Base-by-base conservation (phyloP, 1,140 invertebrate species). In the Drosophila subobscura region DNA sequence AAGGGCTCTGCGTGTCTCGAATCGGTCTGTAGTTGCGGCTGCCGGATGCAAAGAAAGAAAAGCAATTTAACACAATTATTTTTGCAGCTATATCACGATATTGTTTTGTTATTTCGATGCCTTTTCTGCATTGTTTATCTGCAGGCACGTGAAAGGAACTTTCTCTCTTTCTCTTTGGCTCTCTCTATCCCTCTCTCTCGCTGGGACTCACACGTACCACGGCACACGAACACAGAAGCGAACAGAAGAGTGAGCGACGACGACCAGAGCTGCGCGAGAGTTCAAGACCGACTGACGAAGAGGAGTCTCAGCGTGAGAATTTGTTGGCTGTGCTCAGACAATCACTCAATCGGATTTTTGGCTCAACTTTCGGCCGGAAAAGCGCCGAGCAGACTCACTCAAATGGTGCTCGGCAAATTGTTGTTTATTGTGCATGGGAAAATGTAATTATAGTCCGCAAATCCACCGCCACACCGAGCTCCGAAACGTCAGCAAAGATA, bases 271-370 rank as follows among this genome's bases (percentile, higher is more conserved):
- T 71, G 73, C 73, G 65, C 71, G 79, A 74, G 73, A 79, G 84
- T 77, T n/a, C 71, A 76, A 67, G 70, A 71, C 74, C 57, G 72
- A 90, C 88, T 90, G 79, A 83, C 61, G 60, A 60, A 56, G 66
- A 67, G 63, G 56, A 59, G 54, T 49, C 59, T 44, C 56, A 64
- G 50, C 50, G 29, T 52, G 64, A 55, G 60, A 60, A 73, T 63
- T 56, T 51, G 59, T 58, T 61, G 71, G 61, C 51, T 52, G 46
- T 63, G 60, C 49, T 33, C 1, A 7, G 53, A 22, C 14, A 46
- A 41, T 51, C 71, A 61, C 73, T 79, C 57, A 37, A 41, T 12
- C 41, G 22, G 6, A 45, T 57, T 23, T n/a, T 59, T 40, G 37
- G 61, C 79, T 81, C 79, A 72, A 63, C 65, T 58, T 58, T 73